Percentiles rank a stretch among this genome's conserved stretches.
These are phyloP conservation scores for Perognathus longimembris DNA, from an alignment of 2,113 vertebrate genomes.

Conservation along the genomic window DNA sequence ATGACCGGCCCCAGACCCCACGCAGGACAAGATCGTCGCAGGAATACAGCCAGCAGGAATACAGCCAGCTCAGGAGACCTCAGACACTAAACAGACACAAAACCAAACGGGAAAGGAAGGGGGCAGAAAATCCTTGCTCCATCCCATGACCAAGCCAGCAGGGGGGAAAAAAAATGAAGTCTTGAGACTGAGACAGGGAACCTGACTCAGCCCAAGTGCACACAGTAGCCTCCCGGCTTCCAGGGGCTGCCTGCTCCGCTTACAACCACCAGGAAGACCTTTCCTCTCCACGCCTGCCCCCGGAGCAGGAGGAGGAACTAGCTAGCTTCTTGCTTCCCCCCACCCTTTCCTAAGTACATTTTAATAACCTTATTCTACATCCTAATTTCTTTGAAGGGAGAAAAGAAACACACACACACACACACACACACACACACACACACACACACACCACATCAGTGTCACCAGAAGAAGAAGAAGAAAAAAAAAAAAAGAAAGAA, in stretches of 20 bases:
- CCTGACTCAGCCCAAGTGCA: constrained; percentile 38
- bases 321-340: too few species aligned
- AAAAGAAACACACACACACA: background rate
- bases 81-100: background rate
- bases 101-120: background rate
- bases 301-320: background rate
- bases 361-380: constrained; percentile 82
- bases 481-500: too few species aligned
- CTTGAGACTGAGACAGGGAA: background rate
- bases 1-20: background rate
- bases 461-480: constrained; percentile 86
- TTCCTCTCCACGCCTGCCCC: constrained; percentile 55
- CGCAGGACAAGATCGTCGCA: background rate
- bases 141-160: constrained; percentile 38
- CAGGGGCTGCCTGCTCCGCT: background rate
- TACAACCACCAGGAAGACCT: constrained; percentile 50
- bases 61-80: background rate
- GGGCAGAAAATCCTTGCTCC: background rate
- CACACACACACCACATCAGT: constrained; percentile 83
- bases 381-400: constrained; percentile 64
- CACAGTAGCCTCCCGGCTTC: background rate
- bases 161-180: constrained; percentile 1
- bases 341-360: constrained; percentile 51
- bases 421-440: too few species aligned
- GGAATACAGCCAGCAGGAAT: background rate